Percentiles rank a stretch among this genome's conserved stretches.
Conservation (phyloP, 1,140 invertebrate genomes). For the Mamestra configurata region DNA sequence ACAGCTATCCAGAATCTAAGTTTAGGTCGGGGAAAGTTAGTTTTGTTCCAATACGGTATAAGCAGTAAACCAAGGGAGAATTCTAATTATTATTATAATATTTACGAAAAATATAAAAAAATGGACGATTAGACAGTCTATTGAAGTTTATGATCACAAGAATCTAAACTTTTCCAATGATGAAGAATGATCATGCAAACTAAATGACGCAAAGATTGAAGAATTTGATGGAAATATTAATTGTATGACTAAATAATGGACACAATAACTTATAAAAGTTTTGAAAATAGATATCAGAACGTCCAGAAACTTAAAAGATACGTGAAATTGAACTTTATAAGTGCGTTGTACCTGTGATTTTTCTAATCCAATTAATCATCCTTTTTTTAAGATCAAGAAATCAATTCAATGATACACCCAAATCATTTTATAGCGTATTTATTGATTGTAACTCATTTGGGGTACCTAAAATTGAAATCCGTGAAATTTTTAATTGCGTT, state of each 20-base stretch:
- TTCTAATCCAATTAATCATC: conserved; percentile 34
- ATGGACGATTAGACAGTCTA: no score
- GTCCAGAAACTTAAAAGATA: not conserved
- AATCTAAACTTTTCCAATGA: not conserved
- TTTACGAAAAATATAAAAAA: no score
- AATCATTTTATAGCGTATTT: conserved; percentile 51
- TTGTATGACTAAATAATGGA: not conserved
- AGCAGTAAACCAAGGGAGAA: no score
- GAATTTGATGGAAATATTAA: not conserved
- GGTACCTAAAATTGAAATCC: conserved; percentile 48
- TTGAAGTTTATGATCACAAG: not conserved
- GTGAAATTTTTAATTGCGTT: conserved; percentile 53
- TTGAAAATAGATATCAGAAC: not conserved
- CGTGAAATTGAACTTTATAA: conserved; percentile 20
- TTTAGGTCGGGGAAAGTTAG: no score
- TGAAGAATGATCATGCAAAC: not conserved
- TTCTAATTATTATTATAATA: no score
- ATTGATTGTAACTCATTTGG: conserved; percentile 49
- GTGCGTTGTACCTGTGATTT: conserved; percentile 43
- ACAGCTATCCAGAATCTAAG: no score
- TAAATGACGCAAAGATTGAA: not conserved
- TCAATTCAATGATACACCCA: conserved; percentile 38
- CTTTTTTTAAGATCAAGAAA: conserved; percentile 48
- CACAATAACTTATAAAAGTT: not conserved
- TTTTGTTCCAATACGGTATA: no score